Conservation (phyloP, 1,140 invertebrate species). For the Mycetomoellerius zeteki region DNA sequence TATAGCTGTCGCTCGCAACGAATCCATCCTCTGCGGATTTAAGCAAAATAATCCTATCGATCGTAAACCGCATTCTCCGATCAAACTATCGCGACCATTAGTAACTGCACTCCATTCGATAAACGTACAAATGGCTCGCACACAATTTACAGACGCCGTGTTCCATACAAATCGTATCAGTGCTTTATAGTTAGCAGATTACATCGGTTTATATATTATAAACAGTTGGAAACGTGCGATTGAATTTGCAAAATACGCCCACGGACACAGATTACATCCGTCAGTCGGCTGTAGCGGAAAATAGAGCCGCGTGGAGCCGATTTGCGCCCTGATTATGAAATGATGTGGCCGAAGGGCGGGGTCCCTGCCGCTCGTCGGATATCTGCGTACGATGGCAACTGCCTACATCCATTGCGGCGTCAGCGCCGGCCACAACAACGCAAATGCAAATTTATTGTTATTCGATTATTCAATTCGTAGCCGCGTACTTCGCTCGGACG, state of each 20-base stretch:
- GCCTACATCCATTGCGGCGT: conserved; percentile 82
- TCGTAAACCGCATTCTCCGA: conserved; percentile 60
- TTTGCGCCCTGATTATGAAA: conserved; percentile 85
- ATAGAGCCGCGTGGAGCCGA: conserved; percentile 76
- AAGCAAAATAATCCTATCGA: conserved; percentile 49
- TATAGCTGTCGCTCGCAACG: conserved; percentile 16
- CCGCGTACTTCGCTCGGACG: conserved; percentile 80
- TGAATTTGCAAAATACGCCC: conserved; percentile 69
- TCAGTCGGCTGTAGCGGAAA: conserved; percentile 69
- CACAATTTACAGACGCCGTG: conserved; percentile 55
- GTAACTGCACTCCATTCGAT: conserved; percentile 57
- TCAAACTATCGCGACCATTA: conserved; percentile 60
- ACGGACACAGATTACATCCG: conserved; percentile 72
- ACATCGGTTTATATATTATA: conserved; percentile 60
- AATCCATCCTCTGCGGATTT: conserved; percentile 12
- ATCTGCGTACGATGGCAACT: conserved; percentile 76
- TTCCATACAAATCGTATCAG: conserved; percentile 54
- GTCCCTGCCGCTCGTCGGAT: conserved; percentile 66
- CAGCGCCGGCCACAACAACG: conserved; percentile 82
- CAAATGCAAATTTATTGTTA: conserved; percentile 86
- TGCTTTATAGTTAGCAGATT: conserved; percentile 49
- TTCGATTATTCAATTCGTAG: conserved; percentile 85
- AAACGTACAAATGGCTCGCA: conserved; percentile 61
- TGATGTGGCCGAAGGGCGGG: conserved; percentile 81
- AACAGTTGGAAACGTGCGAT: conserved; percentile 54